Base-by-base conservation (phyloP, 1,140 invertebrate species). In the Hyposmocoma kahamanoa region DNA sequence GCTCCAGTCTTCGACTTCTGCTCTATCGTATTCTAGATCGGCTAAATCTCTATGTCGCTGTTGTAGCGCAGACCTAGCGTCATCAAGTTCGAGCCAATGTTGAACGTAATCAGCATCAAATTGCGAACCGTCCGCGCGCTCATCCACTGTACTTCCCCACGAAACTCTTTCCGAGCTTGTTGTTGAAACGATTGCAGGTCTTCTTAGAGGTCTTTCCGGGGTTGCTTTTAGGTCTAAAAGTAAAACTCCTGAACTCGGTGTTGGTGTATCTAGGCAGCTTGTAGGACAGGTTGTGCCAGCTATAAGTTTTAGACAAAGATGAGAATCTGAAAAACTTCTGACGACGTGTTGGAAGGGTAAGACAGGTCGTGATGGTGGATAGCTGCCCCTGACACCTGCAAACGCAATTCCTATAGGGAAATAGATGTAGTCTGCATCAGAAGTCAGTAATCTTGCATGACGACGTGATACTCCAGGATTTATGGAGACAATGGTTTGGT, bases 1-100 rank as follows among this genome's bases (percentile, higher is more conserved):
- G 67, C 91, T 93, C 93, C 93, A 94, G 67, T 94, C 92, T 82
- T 94, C 92, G 43, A 94, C 73, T 75, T 94, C 93, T 3, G 92
- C 90, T 56, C 90, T 88, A 67, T 93, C 92, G 62, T 93, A 93
- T 67, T 93, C 91, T 55, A 92, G 81, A 64, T 92, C 91, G 24
- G 91, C 84, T 41, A 91, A 71, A 66, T 92, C 91, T 53, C 90
- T 83, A 60, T 92, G 90, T 55, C 92, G 89, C 61, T 91, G 90
- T 56, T 90, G 89, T 19, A 90, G 59, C 1, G 89, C 88, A 48
- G 90, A 90, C 57, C 91, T 82, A 0, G 91, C 90, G 51, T 93
- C 91, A 65, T 93, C 92, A 56, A 93, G 72, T 65, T 90, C 87
- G 22, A 93, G 73, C 92, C 92, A 93, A 56, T 92, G 91, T 69